A percentile compares a stretch with the other conserved stretches of the same genome.
Evolutionary conservation across 1,140 invertebrate genomes (phyloP).

Genomic region (Macrotrachela quadricornifera): DNA sequence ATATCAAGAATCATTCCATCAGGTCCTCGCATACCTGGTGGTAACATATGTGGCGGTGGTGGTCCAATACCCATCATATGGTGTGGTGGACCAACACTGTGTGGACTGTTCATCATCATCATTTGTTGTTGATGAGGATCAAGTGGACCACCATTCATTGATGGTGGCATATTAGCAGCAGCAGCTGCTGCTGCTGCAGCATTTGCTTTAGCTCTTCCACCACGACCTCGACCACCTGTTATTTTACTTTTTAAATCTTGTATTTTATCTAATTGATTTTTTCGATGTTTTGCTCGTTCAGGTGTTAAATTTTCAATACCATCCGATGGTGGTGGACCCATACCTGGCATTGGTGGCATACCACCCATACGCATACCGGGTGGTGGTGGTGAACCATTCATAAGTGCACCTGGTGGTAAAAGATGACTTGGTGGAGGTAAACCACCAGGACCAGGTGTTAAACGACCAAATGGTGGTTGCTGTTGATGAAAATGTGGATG

Average conservation of each 20-base stretch:
- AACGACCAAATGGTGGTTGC: no score
- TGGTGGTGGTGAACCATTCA: background rate
- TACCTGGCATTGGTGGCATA: no score
- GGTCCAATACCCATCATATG: no score
- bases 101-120: constrained; percentile 37
- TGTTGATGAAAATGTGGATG: no score
- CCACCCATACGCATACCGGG: no score
- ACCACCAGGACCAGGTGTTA: constrained; percentile 14
- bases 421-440: constrained; percentile 12
- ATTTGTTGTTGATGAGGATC: constrained; percentile 41
- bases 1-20: constrained; percentile 4
- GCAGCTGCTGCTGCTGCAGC: no score
- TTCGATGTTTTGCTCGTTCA: constrained; percentile 14
- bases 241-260: no score
- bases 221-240: background rate
- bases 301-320: constrained; percentile 9
- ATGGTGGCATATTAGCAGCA: background rate
- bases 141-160: background rate
- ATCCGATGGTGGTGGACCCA: constrained; percentile 11
- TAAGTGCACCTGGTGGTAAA: constrained; percentile 9
- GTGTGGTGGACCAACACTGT: no score
- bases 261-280: background rate
- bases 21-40: background rate
- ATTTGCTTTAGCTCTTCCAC: no score
- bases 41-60: no score